phyloP scores from a whole-genome alignment of 2,797 vertebrate species.

The Molothrus aeneus region DNA sequence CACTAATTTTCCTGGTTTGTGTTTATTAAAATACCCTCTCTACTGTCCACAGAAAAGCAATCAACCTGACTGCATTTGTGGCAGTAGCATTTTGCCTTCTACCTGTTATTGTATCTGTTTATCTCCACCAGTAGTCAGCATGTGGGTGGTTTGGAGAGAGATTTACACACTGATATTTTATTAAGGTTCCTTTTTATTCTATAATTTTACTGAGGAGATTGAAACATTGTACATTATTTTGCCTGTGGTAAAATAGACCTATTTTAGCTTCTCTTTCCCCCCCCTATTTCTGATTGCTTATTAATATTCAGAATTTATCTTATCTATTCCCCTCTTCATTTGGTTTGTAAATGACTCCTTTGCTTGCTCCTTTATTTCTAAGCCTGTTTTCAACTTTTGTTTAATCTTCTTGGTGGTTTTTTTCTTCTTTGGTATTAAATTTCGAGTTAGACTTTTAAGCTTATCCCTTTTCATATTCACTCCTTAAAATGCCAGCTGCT shows the following conservation, averaged over 20 bases:
- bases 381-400: conserved; percentile 54
- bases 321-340: conserved; percentile 58
- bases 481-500: conserved; percentile 8
- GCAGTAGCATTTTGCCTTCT: conserved; percentile 15
- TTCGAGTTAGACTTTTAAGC: not conserved
- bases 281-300: conserved; percentile 11
- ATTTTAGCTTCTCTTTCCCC: not conserved
- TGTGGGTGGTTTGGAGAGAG: conserved; percentile 50
- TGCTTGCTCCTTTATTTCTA: conserved; percentile 43
- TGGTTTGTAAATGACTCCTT: conserved; percentile 68
- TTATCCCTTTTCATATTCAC: not conserved
- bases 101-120: conserved; percentile 18
- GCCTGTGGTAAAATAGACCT: conserved; percentile 55
- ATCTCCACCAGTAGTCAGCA: conserved; percentile 15
- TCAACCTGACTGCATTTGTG: not conserved
- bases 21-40: not conserved
- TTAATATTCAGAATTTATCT: conserved; percentile 68
- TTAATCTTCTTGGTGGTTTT: conserved; percentile 40
- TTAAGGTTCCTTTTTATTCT: conserved; percentile 32
- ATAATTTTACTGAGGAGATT: conserved; percentile 32
- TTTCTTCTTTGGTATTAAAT: conserved; percentile 20
- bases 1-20: conserved; percentile 18
- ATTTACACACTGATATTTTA: conserved; percentile 30
- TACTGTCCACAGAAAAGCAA: not conserved
- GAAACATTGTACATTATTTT: conserved; percentile 45